Evolutionary conservation across 2,888 invertebrate genomes (phyloP), one percentile per base, ranked within the genome.

Genomic region (Ethmia dodecea): DNA sequence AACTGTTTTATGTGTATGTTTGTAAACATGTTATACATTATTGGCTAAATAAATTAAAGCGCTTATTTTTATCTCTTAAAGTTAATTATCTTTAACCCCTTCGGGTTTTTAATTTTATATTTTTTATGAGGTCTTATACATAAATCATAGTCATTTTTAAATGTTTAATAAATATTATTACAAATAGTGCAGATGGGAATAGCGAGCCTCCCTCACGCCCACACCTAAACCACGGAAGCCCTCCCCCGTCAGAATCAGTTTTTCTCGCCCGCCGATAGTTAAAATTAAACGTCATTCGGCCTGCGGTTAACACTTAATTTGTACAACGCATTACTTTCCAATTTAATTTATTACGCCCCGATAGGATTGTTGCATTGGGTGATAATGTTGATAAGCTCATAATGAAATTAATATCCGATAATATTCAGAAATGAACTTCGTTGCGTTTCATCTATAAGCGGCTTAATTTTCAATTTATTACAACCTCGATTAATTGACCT

Each of bases 241-340:
- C 52, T 39, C 53, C 45, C 61, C 72, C 63, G 67, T 73, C 66
- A 74, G 75, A 79, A 77, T 71, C 74, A 74, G 72, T 74, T 78
- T 80, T 80, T 76, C 74, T 73, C 71, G 47, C 70, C 66, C 62
- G 13, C 72, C 72, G 64, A 79, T 77, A 73, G 72, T 75, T 80
- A 72, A 80, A 84, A 84, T 86, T 80, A 80, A 81, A 86, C 67
- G 79, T 79, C 81, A 83, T 75, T 72, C 75, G 52, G 64, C 61
- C 53, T 77, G 86, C 70, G 84, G 83, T 83, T 74, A 73, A 66
- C 75, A 73, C 72, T 79, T 80, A 78, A 81, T 83, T 75, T 75
- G 75, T 72, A 49, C 72, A 70, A 72, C 67, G 69, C 69, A 72
- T 74, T 73, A 76, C 80, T 77, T 75, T 75, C 67, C 72, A 64